phyloP scores from a whole-genome alignment of 1,140 invertebrate species.

The Drosophila cardini region DNA sequence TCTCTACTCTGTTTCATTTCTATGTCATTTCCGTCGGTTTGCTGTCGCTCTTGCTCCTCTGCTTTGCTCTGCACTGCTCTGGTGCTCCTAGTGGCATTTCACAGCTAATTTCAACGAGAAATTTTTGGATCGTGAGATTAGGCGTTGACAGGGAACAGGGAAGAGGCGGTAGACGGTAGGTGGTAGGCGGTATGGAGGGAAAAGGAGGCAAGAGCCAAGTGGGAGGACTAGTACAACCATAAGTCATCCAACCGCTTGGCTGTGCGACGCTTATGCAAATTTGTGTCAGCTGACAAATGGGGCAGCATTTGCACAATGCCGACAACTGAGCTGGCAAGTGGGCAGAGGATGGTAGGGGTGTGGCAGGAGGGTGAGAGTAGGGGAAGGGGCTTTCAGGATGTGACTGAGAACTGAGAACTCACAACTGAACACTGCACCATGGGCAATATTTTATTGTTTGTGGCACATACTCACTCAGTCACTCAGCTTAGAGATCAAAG shows the following conservation, averaged over 20 bases:
- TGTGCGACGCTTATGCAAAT: constrained; percentile 78
- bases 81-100: constrained; percentile 58
- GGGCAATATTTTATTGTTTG: no score
- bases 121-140: constrained; percentile 79
- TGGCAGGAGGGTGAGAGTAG: neutral
- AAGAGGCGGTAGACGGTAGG: constrained; percentile 15
- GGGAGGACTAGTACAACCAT: constrained; percentile 61
- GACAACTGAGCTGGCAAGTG: constrained; percentile 25
- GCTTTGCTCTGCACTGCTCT: constrained; percentile 2
- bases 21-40: constrained; percentile 72
- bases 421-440: constrained; percentile 1
- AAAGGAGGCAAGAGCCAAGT: neutral
- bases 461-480: no score
- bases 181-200: neutral
- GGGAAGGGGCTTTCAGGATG: neutral
- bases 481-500: no score
- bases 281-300: constrained; percentile 81
- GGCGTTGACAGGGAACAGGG: constrained; percentile 43
- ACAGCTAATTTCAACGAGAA: constrained; percentile 78
- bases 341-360: no score
- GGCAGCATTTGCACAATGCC: constrained; percentile 80
- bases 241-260: constrained; percentile 78
- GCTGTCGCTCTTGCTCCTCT: neutral
- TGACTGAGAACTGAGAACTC: constrained; percentile 16
- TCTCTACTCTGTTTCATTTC: constrained; percentile 77